Evolutionary conservation across 2,113 vertebrate genomes (phyloP), one percentile per base, ranked within the genome.

Genomic region (Dromaius novaehollandiae): DNA sequence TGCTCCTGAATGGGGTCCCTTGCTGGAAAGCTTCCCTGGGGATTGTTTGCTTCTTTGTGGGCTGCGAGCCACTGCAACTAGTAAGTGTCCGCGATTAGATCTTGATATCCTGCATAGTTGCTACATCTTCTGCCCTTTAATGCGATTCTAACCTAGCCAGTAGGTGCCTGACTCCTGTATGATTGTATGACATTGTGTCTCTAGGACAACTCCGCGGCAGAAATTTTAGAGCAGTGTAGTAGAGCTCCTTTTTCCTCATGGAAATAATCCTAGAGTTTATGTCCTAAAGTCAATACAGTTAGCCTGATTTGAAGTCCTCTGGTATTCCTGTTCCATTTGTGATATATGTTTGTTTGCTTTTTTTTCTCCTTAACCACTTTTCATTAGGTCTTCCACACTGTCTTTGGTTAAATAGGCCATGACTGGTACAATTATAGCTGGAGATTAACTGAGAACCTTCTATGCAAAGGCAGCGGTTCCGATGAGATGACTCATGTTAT

Each of bases 51-150:
- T 48, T 21, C 58, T 58, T 76, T 0, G 1, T 7, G 30, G 26
- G 18, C 36, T 78, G 8, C n/a, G 40, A 56, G 38, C 26, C 18
- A 32, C 26, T 13, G 7, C 30, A 88, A 12, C 13, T 19, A 60
- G 30, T 53, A 74, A 0, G 3, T 7, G 11, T 70, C 55, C 9
- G 2, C 34, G 6, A 42, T 69, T 21, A 69, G 63, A 66, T 34
- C 0, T 0, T 64, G 63, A 65, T 46, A 76, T 71, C 60, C 26
- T 86, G 16, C 22, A 28, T 17, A 42, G 20, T 78, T 0, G 0
- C 38, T 79, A 4, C 18, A 4, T 60, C 38, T 85, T 88, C 60
- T 92, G 42, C 42, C 21, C 12, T 56, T 73, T 77, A 82, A 53
- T 70, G n/a, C 7, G 7, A 9, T 66, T 58, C 19, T 34, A 40